Base-by-base conservation (phyloP, 2,113 vertebrate genomes). In the Pogona vitticeps region DNA sequence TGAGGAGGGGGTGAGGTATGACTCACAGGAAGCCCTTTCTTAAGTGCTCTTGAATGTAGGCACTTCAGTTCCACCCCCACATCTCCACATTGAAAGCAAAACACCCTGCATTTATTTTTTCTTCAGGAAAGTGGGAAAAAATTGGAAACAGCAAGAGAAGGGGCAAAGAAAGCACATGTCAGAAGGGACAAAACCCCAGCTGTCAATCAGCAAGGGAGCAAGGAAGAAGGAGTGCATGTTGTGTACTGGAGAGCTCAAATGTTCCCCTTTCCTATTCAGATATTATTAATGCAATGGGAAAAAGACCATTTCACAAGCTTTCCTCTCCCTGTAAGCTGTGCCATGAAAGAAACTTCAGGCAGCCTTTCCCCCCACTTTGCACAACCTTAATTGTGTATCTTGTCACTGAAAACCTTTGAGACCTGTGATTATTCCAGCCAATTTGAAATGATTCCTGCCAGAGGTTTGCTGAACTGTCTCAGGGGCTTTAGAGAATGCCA, bases 1-100 rank as follows among this genome's bases (percentile, higher is more conserved):
- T 38, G 0, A 1, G 17, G 87, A 65, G 59, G 76, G 72, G 91
- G 52, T 36, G 71, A 91, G 83, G 88, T 76, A 4, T 52, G 28
- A 80, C 79, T 81, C 84, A 68, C 83, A 85, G 82, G 84, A 75
- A 84, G 91, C 78, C 80, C 85, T 87, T 93, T 88, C 94, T 94
- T 78, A 95, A 94, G 94, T 92, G 90, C 91, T 90, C 70, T 89
- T 90, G 95, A 96, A 88, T 90, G 95, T n/a, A 61, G 59, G 96
- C 91, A 94, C 94, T 95, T 93, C 90, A 93, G 28, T 46, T 38
- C 33, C 26, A 89, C 86, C 86, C 90, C 86, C 90, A 89, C 84
- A 84, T 83, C 76, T 83, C 84, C 76, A 58, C 33, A 72, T 58
- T 88, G 92, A 95, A 95, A 94, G 87, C 84, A 88, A 73, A 78